Conservation (phyloP, 2,888 invertebrate species). For the Pachymerium ferrugineum region DNA sequence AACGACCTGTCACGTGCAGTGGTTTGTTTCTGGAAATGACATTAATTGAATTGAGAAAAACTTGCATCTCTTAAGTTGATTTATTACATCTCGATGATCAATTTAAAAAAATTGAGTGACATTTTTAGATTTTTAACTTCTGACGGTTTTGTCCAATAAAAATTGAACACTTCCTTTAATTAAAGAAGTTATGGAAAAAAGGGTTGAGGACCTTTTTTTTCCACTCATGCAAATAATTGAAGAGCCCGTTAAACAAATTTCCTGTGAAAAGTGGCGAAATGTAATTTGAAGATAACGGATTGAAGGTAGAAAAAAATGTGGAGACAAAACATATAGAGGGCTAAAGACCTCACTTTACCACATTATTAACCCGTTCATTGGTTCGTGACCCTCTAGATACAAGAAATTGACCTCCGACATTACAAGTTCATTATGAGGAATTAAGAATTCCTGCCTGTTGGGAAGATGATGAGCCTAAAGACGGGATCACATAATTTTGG, state of each 20-base stretch:
- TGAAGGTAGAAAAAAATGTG: background rate
- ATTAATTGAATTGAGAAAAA: background rate
- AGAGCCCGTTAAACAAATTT: slow-evolving; percentile 14
- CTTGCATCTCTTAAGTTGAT: background rate
- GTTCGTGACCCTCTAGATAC: background rate
- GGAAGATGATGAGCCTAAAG: no score
- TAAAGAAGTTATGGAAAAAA: background rate
- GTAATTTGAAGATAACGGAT: background rate
- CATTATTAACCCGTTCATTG: background rate
- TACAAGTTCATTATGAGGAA: slow-evolving; percentile 2
- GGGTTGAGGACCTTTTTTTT: background rate
- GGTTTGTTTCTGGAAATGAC: slow-evolving; percentile 6
- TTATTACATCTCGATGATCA: slow-evolving; percentile 5
- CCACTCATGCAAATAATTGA: slow-evolving; percentile 12
- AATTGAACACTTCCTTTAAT: background rate
- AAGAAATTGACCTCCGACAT: slow-evolving; percentile 10
- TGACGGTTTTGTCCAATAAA: no score
- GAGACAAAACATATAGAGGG: background rate
- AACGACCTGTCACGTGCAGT: background rate
- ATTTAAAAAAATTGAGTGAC: no score
- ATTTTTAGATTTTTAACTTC: no score
- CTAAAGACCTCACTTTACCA: slow-evolving; percentile 3
- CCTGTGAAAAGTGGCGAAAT: background rate
- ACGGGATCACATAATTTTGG: no score
- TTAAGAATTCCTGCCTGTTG: no score